Base-by-base conservation (phyloP, 2,888 invertebrate genomes). In the Diarsia mendica region DNA sequence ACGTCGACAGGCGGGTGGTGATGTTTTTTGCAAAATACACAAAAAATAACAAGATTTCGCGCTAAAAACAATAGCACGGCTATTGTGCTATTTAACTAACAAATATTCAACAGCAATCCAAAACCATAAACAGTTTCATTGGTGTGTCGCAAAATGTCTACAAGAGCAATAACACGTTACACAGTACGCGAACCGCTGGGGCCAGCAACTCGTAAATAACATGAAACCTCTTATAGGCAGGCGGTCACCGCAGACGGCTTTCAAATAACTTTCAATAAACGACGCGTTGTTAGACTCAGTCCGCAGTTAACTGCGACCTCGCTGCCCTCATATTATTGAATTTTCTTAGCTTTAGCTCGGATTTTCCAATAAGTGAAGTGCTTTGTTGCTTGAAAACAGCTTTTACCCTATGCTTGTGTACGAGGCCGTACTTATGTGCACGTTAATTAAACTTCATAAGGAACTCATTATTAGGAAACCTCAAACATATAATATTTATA, bases 191-290 rank as follows among this genome's bases (percentile, higher is more conserved):
- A 87, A 87, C 82, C 60, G 84, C 84, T 80, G 84, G 71, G 76
- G 55, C 70, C 70, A 87, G 87, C 80, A 85, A 86, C 80, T 88
- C 85, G 81, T 89, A 91, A 89, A 89, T 89, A 89, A 87, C 75
- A 72, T 86, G 86, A 87, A 91, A 85, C 87, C 89, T 86, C 88
- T 89, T 89, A 87, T 76, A 85, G 88, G 85, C 89, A 88, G 86
- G 86, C 87, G 88, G 89, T 87, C 85, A 88, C 89, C 88, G 89
- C 90, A 90, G 90, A 90, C 90, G 89, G 90, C 87, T 92, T 91
- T 91, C 88, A 91, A 92, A 92, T 92, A 91, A 92, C 91, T 91
- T 91, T 89, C 91, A 91, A 92, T 91, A 92, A 92, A 85, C 86
- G 88, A 85, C 87, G 86, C 88, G 89, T 86, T 83, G 87, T 88